Evolutionary conservation across 2,797 vertebrate genomes (phyloP), one percentile per base, ranked within the genome.

Genomic region (Takifugu rubripes): DNA sequence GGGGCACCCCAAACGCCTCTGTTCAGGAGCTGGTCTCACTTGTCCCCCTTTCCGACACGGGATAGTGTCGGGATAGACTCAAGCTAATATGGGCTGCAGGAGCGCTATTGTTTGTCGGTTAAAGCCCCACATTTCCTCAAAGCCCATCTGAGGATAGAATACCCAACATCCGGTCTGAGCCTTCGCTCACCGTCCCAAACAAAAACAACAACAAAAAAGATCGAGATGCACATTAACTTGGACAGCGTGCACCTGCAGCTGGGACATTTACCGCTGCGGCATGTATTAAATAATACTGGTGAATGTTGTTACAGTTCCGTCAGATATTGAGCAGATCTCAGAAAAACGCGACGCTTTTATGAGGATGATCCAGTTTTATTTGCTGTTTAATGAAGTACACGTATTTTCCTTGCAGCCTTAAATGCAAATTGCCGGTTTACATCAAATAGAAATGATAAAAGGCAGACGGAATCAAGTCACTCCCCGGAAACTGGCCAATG

Each of bases 101-200:
- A 68, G 65, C 70, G 71, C 82, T 84, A 73, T 82, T 86, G 87
- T 89, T 86, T 79, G 85, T 69, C 62, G 59, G 74, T 78, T 77
- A 74, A 68, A 84, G 74, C 76, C 8, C 71, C 82, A 83, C 74
- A 74, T 82, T 79, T 86, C 71, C 78, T 79, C 60, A 60, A 25
- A 84, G 79, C 79, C 59, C 78, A 48, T 72, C 66, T 74, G 78
- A 76, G 81, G 78, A 73, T 67, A 64, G 64, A 47, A 5, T 49
- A 57, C 4, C 49, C 60, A 2, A 86, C 84, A 79, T 90, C 87
- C 87, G 88, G 86, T 85, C 60, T 72, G 66, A 40, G 77, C 74
- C 75, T 68, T 68, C 36, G 56, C 50, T 61, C 27, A 57, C 43
- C 27, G 26, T 17, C 26, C 36, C 36, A 12, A 29, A 29, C 27